These are phyloP conservation scores for Parotocinclus haroldoi DNA, from an alignment of 2,797 vertebrate genomes.

Conservation along the genomic window DNA sequence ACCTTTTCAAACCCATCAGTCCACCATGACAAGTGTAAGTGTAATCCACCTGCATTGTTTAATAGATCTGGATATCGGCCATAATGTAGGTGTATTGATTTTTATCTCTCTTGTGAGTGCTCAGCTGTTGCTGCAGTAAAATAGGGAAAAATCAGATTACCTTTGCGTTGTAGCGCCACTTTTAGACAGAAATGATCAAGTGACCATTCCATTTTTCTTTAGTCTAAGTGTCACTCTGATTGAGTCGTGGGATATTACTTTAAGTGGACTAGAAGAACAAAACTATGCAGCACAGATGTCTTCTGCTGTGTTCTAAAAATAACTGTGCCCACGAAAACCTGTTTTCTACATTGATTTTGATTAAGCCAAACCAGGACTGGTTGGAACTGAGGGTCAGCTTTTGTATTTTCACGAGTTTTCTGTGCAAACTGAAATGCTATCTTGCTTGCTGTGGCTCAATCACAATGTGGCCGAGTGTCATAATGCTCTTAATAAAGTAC, in stretches of 20 bases:
- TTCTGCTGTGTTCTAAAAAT: no score
- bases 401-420: conserved; percentile 5
- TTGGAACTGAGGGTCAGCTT: not conserved
- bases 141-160: not conserved
- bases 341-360: not conserved
- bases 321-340: no score
- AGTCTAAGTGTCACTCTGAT: no score
- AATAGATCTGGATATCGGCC: conserved; percentile 1
- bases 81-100: conserved; percentile 9
- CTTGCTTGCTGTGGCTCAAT: conserved; percentile 9
- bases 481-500: conserved; percentile 5
- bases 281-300: no score
- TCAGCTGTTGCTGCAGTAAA: not conserved
- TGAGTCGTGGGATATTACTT: no score
- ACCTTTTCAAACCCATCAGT: conserved; percentile 7
- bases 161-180: no score
- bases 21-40: conserved; percentile 1
- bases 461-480: conserved; percentile 12
- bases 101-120: not conserved
- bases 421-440: conserved; percentile 22
- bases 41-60: conserved; percentile 2
- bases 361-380: conserved; percentile 1
- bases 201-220: conserved; percentile 1
- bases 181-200: no score
- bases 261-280: no score